Evolutionary conservation across 2,888 invertebrate genomes (phyloP), one percentile per base, ranked within the genome.

Genomic region (Drosophila emarginata): DNA sequence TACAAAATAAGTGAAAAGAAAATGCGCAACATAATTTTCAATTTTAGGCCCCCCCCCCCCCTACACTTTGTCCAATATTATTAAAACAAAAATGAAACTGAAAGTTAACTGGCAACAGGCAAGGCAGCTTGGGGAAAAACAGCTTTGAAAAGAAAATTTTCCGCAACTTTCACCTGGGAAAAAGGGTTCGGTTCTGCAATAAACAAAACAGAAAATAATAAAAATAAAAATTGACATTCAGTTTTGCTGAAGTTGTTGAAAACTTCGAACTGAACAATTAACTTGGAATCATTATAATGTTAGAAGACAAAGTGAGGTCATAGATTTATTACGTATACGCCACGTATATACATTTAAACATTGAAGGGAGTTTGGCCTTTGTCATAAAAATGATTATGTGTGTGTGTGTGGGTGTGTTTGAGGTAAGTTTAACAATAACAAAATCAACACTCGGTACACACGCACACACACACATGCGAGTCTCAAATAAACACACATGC

Each of bases 371-470:
- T 80, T 70, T 74, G 79, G 69, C 69, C 80, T 74, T 67, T 45
- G 45, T 45, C 18, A 45, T 45, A 45, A 45, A 45, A 45, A 45
- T 12, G n/a, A 12, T 37, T 37, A 37, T n/a, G 87, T 75, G 88
- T 84, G 72, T 72, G 60, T 56, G 37, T 80, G 72, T 72, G 67
- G 51, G 60, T 68, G 74, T 84, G 81, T 85, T 86, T 87, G 88
- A 80, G 84, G 87, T 78, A 73, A 88, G 84, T 75, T 80, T 73
- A 84, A 87, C 84, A 88, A 84, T 78, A 87, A 87, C 88, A 84
- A 86, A 45, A 87, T 88, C 88, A 79, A 74, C 86, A 67, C 15
- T 18, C 53, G 62, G 53, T 53, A 21, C 26, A 37, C 40, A 26
- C 40, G 64, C 40, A 61, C 15, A 39, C 26, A 59, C 26, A n/a